Evolutionary conservation across 2,797 vertebrate genomes (phyloP).

Genomic region (Anomalospiza imberbis): DNA sequence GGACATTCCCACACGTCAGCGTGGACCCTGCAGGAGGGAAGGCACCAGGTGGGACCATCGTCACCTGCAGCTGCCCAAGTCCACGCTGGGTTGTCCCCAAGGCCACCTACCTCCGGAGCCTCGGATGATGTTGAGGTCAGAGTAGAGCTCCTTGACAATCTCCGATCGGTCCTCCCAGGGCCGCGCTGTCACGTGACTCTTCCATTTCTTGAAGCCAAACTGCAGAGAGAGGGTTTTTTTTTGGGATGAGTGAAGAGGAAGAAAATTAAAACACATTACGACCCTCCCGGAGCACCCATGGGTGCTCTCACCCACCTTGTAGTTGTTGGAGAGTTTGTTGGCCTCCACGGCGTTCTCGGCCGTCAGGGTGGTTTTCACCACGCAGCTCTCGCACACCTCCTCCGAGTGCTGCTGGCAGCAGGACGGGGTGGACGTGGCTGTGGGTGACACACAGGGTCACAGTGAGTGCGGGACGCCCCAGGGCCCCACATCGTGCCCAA

Average conservation of each 20-base stretch:
- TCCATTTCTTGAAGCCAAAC: constrained; percentile 95
- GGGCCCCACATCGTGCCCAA: rapidly evolving
- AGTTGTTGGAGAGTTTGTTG: constrained; percentile 87
- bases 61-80: neutral
- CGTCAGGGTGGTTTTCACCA: constrained; percentile 76
- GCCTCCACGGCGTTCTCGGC: constrained; percentile 85
- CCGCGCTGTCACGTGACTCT: constrained; percentile 86
- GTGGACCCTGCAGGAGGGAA: constrained; percentile 58
- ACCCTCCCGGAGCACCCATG: neutral
- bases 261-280: rapidly evolving
- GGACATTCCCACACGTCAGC: constrained; percentile 81
- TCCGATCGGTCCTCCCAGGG: constrained; percentile 85
- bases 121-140: constrained; percentile 81
- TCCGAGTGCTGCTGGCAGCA: constrained; percentile 63
- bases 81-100: rapidly evolving
- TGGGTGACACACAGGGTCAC: rapidly evolving
- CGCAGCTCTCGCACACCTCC: constrained; percentile 75
- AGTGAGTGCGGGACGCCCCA: rapidly evolving
- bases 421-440: neutral
- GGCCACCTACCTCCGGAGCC: constrained; percentile 68
- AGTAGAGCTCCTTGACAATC: constrained; percentile 90
- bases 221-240: neutral
- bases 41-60: rapidly evolving
- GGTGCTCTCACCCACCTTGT: constrained; percentile 70
- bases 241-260: rapidly evolving